phyloP scores from a whole-genome alignment of 2,888 invertebrate genomes.

The Flexamia atlantica region DNA sequence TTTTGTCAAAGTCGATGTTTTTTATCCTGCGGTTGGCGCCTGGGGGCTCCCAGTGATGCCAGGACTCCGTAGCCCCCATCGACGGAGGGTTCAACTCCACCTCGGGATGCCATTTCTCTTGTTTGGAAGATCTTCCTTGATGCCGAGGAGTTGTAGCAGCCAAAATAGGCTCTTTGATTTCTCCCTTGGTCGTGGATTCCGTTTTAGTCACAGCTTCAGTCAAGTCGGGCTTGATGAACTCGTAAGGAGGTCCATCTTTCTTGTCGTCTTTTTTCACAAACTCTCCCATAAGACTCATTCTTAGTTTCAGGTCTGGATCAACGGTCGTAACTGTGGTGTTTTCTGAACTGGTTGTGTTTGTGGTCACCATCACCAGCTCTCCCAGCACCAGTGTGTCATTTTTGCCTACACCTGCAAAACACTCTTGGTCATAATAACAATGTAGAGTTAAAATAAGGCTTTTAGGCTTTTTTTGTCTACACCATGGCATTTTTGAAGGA shows the following conservation, averaged over 20 bases:
- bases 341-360: constrained; percentile 36
- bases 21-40: constrained; percentile 61
- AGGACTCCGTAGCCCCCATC: constrained; percentile 69
- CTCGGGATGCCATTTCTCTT: constrained; percentile 72
- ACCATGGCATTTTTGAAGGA: too few species aligned
- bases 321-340: constrained; percentile 15
- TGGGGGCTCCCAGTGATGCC: constrained; percentile 69
- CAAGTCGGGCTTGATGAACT: constrained; percentile 66
- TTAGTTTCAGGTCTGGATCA: constrained; percentile 48
- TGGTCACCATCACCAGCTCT: constrained; percentile 57
- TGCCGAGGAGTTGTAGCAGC: constrained; percentile 76
- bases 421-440: background rate
- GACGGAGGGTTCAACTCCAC: constrained; percentile 71
- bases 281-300: constrained; percentile 60
- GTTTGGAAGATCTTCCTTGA: constrained; percentile 59
- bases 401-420: background rate
- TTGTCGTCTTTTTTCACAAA: constrained; percentile 53
- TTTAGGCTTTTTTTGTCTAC: background rate
- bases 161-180: constrained; percentile 87
- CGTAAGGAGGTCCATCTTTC: constrained; percentile 63
- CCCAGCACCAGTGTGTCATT: constrained; percentile 55
- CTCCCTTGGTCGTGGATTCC: constrained; percentile 73
- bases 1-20: constrained; percentile 65
- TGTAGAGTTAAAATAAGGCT: background rate
- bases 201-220: constrained; percentile 50